phyloP scores from a whole-genome alignment of 2,888 invertebrate genomes.

The Phoronis australis region DNA sequence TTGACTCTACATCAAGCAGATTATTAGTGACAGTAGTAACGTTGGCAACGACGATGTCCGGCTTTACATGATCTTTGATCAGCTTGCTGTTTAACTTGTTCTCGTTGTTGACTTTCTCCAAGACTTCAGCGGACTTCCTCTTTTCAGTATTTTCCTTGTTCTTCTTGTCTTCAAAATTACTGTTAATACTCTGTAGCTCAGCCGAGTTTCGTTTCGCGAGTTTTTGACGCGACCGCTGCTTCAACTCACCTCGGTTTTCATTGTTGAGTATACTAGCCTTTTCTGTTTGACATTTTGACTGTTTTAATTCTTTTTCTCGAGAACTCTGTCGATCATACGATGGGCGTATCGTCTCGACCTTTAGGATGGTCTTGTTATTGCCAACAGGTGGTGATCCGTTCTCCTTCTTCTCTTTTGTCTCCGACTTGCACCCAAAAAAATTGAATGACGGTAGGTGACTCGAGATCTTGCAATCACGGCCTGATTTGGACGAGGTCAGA shows the following conservation, averaged over 20 bases:
- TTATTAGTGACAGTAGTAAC: too few species aligned
- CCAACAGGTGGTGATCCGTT: constrained; percentile 19
- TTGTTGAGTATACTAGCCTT: too few species aligned
- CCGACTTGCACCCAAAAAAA: constrained; percentile 25
- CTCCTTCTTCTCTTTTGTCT: constrained; percentile 13
- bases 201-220: too few species aligned
- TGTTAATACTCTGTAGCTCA: constrained; percentile 2
- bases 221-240: too few species aligned
- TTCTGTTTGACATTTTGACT: constrained; percentile 1
- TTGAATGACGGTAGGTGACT: constrained; percentile 15
- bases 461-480: constrained; percentile 5
- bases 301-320: constrained; percentile 12
- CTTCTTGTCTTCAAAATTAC: constrained; percentile 11
- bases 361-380: constrained; percentile 18
- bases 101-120: too few species aligned
- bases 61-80: too few species aligned
- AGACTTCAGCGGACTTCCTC: constrained; percentile 18
- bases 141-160: constrained; percentile 21
- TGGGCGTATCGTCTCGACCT: constrained; percentile 13
- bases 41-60: too few species aligned
- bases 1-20: too few species aligned
- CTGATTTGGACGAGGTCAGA: constrained; percentile 12
- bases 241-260: too few species aligned
- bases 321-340: constrained; percentile 15
- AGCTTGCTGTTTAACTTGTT: too few species aligned